These are phyloP conservation scores for Oxyruncus cristatus DNA, from an alignment of 2,113 vertebrate species.

Conservation along the genomic window DNA sequence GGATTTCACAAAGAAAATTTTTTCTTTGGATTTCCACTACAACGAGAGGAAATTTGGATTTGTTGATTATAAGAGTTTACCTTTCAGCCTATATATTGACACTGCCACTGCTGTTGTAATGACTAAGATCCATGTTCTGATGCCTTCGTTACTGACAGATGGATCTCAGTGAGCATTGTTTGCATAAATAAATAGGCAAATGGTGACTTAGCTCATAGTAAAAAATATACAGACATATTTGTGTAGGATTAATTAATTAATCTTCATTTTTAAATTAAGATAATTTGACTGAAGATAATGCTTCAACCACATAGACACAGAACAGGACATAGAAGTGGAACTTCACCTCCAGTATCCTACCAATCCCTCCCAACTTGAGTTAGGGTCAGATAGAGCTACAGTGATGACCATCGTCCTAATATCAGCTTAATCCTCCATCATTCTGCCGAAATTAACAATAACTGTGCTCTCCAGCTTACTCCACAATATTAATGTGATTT, in stretches of 20 bases:
- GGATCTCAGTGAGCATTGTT: neutral
- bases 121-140: neutral
- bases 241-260: neutral
- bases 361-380: neutral
- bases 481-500: neutral
- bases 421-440: neutral
- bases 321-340: neutral
- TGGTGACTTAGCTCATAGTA: neutral
- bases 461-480: fast-evolving
- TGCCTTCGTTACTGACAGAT: neutral
- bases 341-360: neutral
- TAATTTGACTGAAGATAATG: neutral
- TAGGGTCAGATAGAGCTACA: neutral
- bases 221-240: neutral
- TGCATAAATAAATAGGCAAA: neutral
- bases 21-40: neutral
- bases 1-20: neutral
- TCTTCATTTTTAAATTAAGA: neutral
- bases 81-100: neutral
- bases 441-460: neutral
- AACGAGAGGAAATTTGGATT: neutral
- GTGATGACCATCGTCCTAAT: neutral
- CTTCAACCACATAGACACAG: neutral
- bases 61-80: neutral
- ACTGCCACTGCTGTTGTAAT: neutral